These are phyloP conservation scores for Tragelaphus oryx DNA, from an alignment of 2,797 vertebrate species.

Conservation along the genomic window DNA sequence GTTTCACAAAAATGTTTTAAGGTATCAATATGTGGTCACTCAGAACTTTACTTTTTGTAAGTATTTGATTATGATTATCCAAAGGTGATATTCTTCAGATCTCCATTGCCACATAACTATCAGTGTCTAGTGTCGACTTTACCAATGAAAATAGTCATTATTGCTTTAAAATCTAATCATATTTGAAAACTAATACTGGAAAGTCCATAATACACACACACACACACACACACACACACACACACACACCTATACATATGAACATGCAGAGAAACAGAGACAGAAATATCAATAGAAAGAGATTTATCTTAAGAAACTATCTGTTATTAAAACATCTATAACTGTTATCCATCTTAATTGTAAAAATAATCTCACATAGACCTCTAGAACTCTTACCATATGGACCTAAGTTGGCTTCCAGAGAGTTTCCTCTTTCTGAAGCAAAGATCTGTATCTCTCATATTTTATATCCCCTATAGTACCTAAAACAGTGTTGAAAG, in stretches of 20 bases:
- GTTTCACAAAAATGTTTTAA: background rate
- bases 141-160: background rate
- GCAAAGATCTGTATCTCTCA: background rate
- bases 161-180: background rate
- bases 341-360: background rate
- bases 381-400: background rate
- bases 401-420: background rate
- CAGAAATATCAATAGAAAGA: background rate
- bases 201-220: background rate
- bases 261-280: background rate
- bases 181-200: background rate
- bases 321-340: background rate
- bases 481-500: background rate
- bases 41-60: background rate
- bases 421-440: background rate
- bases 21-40: background rate
- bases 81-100: background rate
- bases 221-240: background rate
- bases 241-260: background rate
- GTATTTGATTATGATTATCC: background rate
- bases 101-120: background rate
- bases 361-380: background rate
- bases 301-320: background rate
- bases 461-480: background rate
- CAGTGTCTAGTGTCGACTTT: background rate